These are phyloP conservation scores for Raphicerus campestris DNA, from an alignment of 2,113 vertebrate genomes.

Conservation along the genomic window DNA sequence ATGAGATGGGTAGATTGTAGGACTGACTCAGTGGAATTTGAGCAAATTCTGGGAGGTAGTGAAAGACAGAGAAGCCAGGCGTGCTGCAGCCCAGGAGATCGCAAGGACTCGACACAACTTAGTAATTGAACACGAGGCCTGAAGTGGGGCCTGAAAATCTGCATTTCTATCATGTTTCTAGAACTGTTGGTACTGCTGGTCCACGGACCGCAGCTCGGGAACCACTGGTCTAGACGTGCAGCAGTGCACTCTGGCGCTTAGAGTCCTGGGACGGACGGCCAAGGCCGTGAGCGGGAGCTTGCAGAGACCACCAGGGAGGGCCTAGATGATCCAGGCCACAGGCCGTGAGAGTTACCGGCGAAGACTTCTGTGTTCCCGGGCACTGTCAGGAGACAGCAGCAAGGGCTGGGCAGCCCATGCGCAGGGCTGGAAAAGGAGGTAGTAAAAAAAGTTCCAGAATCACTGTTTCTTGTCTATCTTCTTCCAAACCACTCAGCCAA, in stretches of 20 bases:
- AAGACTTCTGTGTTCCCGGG: neutral
- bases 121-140: neutral
- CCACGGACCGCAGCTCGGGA: neutral
- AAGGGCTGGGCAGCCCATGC: fast-evolving
- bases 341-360: neutral
- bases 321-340: neutral
- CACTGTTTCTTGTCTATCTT: too few species aligned
- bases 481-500: neutral
- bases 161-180: neutral
- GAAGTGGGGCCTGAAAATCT: neutral
- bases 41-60: neutral
- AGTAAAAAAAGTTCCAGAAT: neutral
- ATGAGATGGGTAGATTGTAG: neutral
- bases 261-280: neutral
- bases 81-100: neutral
- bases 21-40: neutral
- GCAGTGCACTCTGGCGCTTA: neutral
- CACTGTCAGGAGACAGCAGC: neutral
- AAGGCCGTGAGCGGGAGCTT: neutral
- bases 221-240: neutral
- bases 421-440: neutral
- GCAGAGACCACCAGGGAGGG: too few species aligned
- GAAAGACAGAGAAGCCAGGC: neutral
- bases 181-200: neutral
- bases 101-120: fast-evolving